A percentile compares a stretch with the other conserved stretches of the same genome.
Conservation (phyloP, 2,113 vertebrate genomes). For the Piprites chloris region DNA sequence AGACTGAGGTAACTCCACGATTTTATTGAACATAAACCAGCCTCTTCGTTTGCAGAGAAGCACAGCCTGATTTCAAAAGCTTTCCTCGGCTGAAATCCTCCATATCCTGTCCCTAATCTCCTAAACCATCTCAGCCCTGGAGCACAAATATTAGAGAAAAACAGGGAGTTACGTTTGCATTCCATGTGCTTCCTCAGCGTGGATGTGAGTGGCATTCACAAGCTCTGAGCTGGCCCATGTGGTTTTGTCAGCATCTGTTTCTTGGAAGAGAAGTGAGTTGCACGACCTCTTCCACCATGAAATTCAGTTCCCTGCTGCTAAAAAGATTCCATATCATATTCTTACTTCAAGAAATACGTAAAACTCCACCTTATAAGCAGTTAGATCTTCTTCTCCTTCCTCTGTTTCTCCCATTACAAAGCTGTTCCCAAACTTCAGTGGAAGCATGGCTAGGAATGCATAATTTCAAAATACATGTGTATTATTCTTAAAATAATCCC, state of each 20-base stretch:
- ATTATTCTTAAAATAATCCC: background rate
- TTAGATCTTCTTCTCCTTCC: background rate
- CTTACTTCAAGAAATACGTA: background rate
- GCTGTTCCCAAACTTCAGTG: background rate
- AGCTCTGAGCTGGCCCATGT: background rate
- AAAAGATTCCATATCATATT: background rate
- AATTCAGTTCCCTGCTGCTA: background rate
- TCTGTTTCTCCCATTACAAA: background rate
- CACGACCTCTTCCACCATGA: background rate
- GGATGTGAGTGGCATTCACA: background rate
- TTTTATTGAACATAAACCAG: background rate
- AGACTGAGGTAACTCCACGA: background rate
- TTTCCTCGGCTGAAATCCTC: slow-evolving; percentile 11
- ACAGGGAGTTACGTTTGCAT: background rate
- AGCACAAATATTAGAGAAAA: slow-evolving; percentile 19
- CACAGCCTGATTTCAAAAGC: background rate
- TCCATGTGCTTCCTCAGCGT: background rate
- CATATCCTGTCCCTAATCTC: slow-evolving; percentile 46
- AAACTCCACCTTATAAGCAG: background rate
- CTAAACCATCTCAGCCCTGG: background rate
- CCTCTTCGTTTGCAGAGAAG: background rate
- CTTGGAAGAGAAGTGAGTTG: background rate
- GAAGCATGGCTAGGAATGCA: background rate
- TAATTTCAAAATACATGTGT: background rate
- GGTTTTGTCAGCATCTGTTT: background rate